Conservation (phyloP, 2,113 vertebrate genomes). For the Sclerurus mexicanus region DNA sequence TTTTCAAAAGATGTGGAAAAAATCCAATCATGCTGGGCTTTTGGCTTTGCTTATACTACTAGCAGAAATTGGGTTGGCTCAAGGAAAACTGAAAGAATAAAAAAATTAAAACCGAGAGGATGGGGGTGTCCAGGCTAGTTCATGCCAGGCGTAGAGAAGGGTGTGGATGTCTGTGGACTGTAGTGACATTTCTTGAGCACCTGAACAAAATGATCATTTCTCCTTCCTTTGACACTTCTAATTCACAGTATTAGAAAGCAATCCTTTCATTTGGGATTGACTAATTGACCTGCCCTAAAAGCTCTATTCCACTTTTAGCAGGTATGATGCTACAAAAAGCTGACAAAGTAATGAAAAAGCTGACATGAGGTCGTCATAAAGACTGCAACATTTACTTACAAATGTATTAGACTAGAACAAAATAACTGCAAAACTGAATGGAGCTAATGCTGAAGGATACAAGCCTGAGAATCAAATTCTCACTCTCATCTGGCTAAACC, state of each 20-base stretch:
- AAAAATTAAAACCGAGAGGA: not conserved
- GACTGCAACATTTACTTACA: not conserved
- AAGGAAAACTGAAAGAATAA: not conserved
- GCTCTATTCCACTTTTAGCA: not conserved
- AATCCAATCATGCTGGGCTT: not conserved
- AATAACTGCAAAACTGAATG: not conserved
- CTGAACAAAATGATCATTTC: not conserved
- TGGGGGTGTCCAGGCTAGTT: not conserved
- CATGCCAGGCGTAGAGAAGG: not conserved
- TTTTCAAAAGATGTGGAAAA: slow-evolving; percentile 4
- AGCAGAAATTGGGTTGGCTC: not conserved
- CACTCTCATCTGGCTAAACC: not conserved
- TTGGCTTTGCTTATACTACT: slow-evolving; percentile 11
- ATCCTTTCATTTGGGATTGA: not conserved
- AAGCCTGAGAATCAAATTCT: not conserved
- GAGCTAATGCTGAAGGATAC: not conserved
- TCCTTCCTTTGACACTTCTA: not conserved
- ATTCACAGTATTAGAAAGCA: not conserved
- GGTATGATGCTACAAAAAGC: not conserved
- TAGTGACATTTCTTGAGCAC: not conserved
- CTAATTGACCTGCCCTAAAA: not conserved
- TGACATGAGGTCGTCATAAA: not conserved
- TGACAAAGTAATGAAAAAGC: not conserved
- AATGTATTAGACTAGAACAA: not conserved
- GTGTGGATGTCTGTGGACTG: not conserved